A percentile compares a stretch with the other conserved stretches of the same genome.
Conservation (phyloP, 92 coral and sea anemone species). For the Actinernus sp. region DNA sequence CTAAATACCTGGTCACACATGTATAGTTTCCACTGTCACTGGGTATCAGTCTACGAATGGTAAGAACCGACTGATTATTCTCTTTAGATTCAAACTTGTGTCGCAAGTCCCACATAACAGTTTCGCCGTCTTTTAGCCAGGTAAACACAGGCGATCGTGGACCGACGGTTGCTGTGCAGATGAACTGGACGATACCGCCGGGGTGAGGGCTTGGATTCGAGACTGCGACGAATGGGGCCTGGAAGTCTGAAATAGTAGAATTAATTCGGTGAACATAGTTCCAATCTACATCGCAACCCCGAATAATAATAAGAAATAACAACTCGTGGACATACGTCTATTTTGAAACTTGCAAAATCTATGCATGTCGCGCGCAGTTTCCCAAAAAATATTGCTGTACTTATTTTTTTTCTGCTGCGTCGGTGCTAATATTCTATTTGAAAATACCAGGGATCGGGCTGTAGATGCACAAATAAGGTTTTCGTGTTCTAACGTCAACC, state of each 20-base stretch:
- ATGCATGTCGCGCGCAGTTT: no score
- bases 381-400: no score
- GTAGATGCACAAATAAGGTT: no score
- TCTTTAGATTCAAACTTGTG: constrained; percentile 26
- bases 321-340: no score
- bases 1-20: constrained; percentile 39
- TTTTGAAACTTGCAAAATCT: no score
- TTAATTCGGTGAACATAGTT: no score
- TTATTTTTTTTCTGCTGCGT: no score
- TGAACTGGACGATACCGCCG: constrained; percentile 30
- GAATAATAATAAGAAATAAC: no score
- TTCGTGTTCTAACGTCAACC: no score
- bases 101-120: constrained; percentile 37
- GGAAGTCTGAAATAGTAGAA: background rate
- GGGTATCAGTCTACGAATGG: constrained; percentile 39
- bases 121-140: constrained; percentile 38
- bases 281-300: no score
- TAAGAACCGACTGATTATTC: constrained; percentile 13
- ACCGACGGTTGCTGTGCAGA: constrained; percentile 42
- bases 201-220: constrained; percentile 7
- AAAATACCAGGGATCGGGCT: no score
- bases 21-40: constrained; percentile 45
- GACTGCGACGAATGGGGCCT: constrained; percentile 6
- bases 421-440: no score
- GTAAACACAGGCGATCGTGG: constrained; percentile 35